Percentiles rank a stretch among this genome's conserved stretches.
Conservation (phyloP, 2,113 vertebrate species). For the Calyptommatus sinebrachiatus region DNA sequence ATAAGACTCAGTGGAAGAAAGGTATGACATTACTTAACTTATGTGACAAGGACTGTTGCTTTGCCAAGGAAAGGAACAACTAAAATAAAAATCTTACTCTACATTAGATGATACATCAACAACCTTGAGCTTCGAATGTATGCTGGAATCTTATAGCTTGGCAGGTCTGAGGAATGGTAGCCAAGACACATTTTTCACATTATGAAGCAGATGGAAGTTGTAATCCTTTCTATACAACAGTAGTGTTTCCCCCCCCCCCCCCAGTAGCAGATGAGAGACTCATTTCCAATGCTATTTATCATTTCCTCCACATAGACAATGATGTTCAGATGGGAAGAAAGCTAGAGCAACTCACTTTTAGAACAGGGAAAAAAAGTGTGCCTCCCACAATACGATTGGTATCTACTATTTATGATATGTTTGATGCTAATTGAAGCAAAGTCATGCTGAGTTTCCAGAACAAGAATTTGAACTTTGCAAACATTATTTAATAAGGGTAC, state of each 20-base stretch:
- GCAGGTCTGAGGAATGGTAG: constrained; percentile 34
- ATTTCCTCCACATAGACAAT: constrained; percentile 57
- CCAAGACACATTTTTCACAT: constrained; percentile 69
- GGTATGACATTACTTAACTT: background rate
- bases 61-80: background rate
- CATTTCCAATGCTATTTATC: constrained; percentile 62
- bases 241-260: constrained; percentile 56
- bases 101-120: constrained; percentile 55
- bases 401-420: fast-evolving
- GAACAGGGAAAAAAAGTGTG: background rate
- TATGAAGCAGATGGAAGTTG: constrained; percentile 75
- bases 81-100: background rate
- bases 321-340: constrained; percentile 34
- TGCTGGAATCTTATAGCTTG: constrained; percentile 49
- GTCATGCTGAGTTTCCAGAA: background rate
- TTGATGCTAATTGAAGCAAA: background rate
- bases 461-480: background rate
- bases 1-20: too few species aligned
- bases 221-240: constrained; percentile 64
- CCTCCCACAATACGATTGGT: background rate
- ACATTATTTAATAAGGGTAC: background rate
- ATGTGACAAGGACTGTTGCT: background rate
- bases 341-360: constrained; percentile 21
- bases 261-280: constrained; percentile 70
- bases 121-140: constrained; percentile 57